Evolutionary conservation across 2,888 invertebrate genomes (phyloP).

Genomic region (Homarus gammarus): DNA sequence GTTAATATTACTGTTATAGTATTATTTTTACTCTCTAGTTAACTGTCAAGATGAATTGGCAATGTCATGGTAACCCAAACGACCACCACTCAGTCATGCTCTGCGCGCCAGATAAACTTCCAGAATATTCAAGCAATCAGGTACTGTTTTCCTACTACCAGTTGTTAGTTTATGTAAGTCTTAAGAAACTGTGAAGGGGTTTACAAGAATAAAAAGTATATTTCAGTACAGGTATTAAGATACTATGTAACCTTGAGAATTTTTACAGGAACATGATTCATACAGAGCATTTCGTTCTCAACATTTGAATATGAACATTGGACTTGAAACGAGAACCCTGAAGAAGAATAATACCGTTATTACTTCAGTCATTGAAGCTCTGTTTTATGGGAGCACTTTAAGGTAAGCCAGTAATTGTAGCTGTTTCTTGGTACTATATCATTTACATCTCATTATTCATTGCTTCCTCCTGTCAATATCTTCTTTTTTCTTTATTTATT

Average conservation of each 20-base stretch:
- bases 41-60: conserved; percentile 91
- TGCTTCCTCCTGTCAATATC: not conserved
- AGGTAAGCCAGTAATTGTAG: conserved; percentile 81
- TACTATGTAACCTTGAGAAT: too few relatives aligned
- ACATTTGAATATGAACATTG: conserved; percentile 88
- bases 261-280: conserved; percentile 76
- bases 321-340: conserved; percentile 86
- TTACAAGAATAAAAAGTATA: too few relatives aligned
- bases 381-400: conserved; percentile 95
- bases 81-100: conserved; percentile 97
- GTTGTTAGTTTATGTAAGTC: too few relatives aligned
- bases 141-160: conserved; percentile 38
- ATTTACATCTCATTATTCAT: not conserved
- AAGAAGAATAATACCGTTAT: conserved; percentile 79
- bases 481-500: not conserved
- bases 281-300: conserved; percentile 92
- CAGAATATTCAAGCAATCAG: conserved; percentile 96
- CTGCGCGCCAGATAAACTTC: conserved; percentile 96
- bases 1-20: too few relatives aligned
- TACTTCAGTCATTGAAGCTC: conserved; percentile 80
- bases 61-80: conserved; percentile 93
- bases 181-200: too few relatives aligned
- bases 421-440: too few relatives aligned
- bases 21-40: too few relatives aligned
- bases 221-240: too few relatives aligned